Base-by-base conservation (phyloP, 2,888 invertebrate species). In the Eristalis intricaria region DNA sequence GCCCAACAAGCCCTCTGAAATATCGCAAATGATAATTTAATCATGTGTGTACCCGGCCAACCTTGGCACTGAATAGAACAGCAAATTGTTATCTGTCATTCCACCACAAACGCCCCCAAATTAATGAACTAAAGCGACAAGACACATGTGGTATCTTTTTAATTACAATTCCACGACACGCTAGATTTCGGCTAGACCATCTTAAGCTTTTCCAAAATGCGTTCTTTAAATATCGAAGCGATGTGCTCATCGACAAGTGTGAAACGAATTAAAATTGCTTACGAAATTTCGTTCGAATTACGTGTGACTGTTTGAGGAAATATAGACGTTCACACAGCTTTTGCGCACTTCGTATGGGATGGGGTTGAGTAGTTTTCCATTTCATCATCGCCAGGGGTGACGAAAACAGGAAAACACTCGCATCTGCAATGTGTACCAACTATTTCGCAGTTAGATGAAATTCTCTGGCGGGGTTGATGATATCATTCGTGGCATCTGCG, bases 371-470 rank as follows among this genome's bases (percentile, higher is more conserved):
- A 43, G 40, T 74, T 68, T 80, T 63, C 69, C 15, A 76, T 65
- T 76, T 32, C 77, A 71, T 64, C 58, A 58, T 29, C 40, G 10
- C 56, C 26, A 15, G 60, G 60, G 60, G n/a, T 38, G n/a, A 23
- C 56, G 19, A 70, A 68, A 75, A 35, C 13, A 19, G 19, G 7
- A 19, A 19, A n/a, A 19, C 43, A 13, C 65, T 74, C 19, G 10
- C 19, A 65, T 38, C 32, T 65, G 50, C 77, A 69, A 69, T 50
- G 23, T 60, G 35, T 58, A 10, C 40, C 56, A 65, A 35, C 50
- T 84, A 80, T 75, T 70, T 84, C 78, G 84, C 66, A 76, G 70
- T 75, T 65, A 56, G n/a, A 58, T 68, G 66, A 65, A 82, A 69
- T 29, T 10, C 64, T 11, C 60, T 29, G 60, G 74, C 56, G 71